Evolutionary conservation across 23 tunicate species (phyloP), one percentile per base, ranked within the genome.

Genomic region (Pegea sp.): DNA sequence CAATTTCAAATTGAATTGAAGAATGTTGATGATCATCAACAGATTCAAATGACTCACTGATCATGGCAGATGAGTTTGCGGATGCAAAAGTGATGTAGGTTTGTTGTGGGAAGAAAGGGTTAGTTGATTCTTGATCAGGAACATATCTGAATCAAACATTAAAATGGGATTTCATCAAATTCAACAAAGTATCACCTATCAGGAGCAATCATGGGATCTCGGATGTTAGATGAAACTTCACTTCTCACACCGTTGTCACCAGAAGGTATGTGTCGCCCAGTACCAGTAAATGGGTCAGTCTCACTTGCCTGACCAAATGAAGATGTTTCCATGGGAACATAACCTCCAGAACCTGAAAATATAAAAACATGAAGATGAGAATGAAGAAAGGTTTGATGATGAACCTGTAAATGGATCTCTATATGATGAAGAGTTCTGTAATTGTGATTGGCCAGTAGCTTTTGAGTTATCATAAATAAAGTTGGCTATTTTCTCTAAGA

Each of bases 401-500:
- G 19, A 23, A 64, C 69, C 69, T 54, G 69, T 64, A 21, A 64
- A 64, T 19, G 69, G 69, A 30, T 64, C 69, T 11, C n/a, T n/a
- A n/a, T n/a, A n/a, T n/a, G n/a, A n/a, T n/a, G n/a, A n/a, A n/a
- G n/a, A n/a, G n/a, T n/a, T n/a, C n/a, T n/a, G n/a, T n/a, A n/a
- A n/a, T n/a, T n/a, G n/a, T n/a, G n/a, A n/a, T n/a, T n/a, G n/a
- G n/a, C n/a, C n/a, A n/a, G n/a, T n/a, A n/a, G n/a, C 74, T 30
- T 65, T 57, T 4, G 94, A 61, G 33, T 81, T 81, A 33, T 72
- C 69, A 20, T 73, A 73, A 34, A 81, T 81, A 52, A 81, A 81
- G 53, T 53, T 68, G 42, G 89, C 84, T 13, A 81, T 63, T 22
- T 74, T 48, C 18, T 81, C 94, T 0, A 81, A 44, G 52, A 66